Evolutionary conservation across 2,888 invertebrate species (phyloP).

Genomic region (Drosophila atroscutellata): DNA sequence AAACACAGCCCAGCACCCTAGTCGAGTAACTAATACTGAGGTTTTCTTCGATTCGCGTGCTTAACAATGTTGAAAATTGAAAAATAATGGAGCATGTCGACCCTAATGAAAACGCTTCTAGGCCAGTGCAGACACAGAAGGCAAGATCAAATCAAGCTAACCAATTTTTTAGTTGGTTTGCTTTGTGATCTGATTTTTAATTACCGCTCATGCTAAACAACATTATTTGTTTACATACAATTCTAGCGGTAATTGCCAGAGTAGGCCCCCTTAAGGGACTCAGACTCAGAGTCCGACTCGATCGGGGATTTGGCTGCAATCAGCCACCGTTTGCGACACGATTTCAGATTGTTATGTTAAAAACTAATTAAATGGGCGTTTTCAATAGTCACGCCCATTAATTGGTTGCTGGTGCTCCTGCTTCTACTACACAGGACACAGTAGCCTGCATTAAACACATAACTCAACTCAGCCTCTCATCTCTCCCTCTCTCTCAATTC

Average conservation of each 20-base stretch:
- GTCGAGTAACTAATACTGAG: slow-evolving; percentile 35
- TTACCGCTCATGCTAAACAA: slow-evolving; percentile 75
- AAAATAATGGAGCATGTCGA: slow-evolving; percentile 81
- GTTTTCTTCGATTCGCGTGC: slow-evolving; percentile 69
- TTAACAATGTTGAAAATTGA: slow-evolving; percentile 78
- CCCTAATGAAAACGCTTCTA: slow-evolving; percentile 70
- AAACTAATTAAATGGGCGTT: slow-evolving; percentile 82
- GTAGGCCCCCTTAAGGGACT: slow-evolving; percentile 29
- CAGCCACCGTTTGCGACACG: slow-evolving; percentile 55
- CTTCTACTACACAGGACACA: slow-evolving; percentile 50
- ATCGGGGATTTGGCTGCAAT: slow-evolving; percentile 47
- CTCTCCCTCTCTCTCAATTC: not conserved
- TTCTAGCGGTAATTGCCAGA: slow-evolving; percentile 57
- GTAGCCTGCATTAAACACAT: slow-evolving; percentile 73
- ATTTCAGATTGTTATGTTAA: slow-evolving; percentile 80
- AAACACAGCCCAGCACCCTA: slow-evolving; percentile 7
- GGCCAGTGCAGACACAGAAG: slow-evolving; percentile 1
- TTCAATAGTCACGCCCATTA: slow-evolving; percentile 74
- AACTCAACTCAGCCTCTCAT: slow-evolving; percentile 55
- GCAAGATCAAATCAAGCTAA: slow-evolving; percentile 21
- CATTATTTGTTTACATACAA: slow-evolving; percentile 74
- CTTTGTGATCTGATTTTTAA: slow-evolving; percentile 63
- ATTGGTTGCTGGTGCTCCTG: slow-evolving; percentile 54
- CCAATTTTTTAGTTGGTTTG: slow-evolving; percentile 38
- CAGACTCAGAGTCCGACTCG: slow-evolving; percentile 7